Conservation (phyloP, 2,113 vertebrate species). For the Butastur rufipennis region DNA sequence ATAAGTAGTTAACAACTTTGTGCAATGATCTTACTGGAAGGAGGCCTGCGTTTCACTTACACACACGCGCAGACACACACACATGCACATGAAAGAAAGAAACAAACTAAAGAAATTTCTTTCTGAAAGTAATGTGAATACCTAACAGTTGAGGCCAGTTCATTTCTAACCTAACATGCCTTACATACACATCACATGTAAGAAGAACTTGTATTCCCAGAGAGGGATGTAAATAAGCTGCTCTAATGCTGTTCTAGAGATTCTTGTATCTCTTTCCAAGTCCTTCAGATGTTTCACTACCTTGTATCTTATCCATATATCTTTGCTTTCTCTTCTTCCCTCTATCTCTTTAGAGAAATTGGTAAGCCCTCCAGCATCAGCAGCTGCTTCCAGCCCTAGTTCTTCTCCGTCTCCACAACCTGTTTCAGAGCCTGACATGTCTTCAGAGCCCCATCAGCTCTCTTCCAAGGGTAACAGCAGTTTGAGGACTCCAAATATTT, state of each 20-base stretch:
- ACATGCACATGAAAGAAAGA: fast-evolving
- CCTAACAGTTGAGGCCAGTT: background rate
- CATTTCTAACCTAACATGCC: background rate
- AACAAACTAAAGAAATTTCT: background rate
- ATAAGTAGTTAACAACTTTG: background rate
- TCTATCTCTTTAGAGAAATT: conserved; percentile 78
- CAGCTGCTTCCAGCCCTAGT: conserved; percentile 83
- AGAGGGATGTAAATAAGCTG: background rate
- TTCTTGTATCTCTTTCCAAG: conserved; percentile 56
- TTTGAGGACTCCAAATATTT: conserved; percentile 71
- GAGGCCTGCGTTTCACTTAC: background rate
- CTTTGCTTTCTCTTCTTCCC: conserved; percentile 71
- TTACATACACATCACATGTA: background rate
- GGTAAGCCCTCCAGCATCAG: conserved; percentile 84
- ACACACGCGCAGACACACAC: fast-evolving
- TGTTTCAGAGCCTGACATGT: conserved; percentile 80
- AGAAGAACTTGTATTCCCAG: background rate
- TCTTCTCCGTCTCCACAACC: conserved; percentile 86
- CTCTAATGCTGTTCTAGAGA: conserved; percentile 25
- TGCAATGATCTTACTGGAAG: background rate
- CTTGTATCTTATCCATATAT: conserved; percentile 63
- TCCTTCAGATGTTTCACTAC: conserved; percentile 22
- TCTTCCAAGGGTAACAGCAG: conserved; percentile 84
- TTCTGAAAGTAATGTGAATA: background rate
- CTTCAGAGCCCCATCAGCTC: conserved; percentile 81